Evolutionary conservation across 1,140 invertebrate genomes (phyloP).

Genomic region (Orchesella cincta): DNA sequence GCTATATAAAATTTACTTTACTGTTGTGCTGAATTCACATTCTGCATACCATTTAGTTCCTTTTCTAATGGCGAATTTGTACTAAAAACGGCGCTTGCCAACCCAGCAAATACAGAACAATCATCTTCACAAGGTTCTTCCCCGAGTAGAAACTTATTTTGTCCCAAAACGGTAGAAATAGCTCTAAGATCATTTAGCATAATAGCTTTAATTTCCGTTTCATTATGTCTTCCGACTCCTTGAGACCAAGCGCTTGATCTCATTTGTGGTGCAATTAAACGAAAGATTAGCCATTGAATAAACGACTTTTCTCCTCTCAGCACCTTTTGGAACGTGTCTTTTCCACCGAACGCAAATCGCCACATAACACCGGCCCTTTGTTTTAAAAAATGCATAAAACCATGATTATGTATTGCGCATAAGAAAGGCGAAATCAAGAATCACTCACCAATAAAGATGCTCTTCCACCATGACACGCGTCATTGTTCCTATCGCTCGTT

Average conservation of each 20-base stretch:
- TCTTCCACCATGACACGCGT: constrained; percentile 57
- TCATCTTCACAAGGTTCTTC: constrained; percentile 56
- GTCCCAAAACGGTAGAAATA: constrained; percentile 39
- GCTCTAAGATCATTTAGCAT: constrained; percentile 34
- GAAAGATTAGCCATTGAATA: not conserved
- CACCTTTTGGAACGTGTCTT: constrained; percentile 1
- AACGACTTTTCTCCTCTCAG: not conserved
- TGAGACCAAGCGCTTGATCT: constrained; percentile 33
- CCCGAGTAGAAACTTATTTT: constrained; percentile 56
- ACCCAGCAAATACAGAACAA: constrained; percentile 57
- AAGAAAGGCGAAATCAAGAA: too few species aligned
- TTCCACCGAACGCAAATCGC: constrained; percentile 14
- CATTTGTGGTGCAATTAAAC: not conserved
- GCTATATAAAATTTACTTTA: too few species aligned
- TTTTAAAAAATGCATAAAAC: too few species aligned
- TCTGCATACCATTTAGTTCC: not conserved
- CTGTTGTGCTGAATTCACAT: too few species aligned
- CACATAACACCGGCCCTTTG: constrained; percentile 13
- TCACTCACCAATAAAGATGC: constrained; percentile 55
- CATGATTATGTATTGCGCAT: too few species aligned
- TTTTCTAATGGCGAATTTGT: not conserved
- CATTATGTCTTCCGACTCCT: constrained; percentile 46
- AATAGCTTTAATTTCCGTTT: constrained; percentile 39
- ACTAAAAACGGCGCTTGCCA: constrained; percentile 43
- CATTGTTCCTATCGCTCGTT: constrained; percentile 52